phyloP scores from a whole-genome alignment of 2,888 invertebrate species.

The Limnephilus auricula region DNA sequence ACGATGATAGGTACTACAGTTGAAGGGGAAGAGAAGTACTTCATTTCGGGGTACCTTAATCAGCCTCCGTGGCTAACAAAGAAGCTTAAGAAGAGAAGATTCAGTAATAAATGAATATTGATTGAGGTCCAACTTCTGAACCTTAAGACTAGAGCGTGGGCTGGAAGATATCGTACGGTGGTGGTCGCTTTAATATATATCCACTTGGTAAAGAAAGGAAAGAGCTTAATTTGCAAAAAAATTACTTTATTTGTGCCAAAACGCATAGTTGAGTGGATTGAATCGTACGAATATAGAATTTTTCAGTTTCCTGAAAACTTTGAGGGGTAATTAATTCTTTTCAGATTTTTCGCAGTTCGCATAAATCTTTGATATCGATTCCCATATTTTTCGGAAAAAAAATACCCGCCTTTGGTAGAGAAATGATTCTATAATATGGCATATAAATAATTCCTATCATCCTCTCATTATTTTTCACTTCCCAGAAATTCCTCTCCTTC shows the following conservation, averaged over 20 bases:
- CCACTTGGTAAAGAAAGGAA: neutral
- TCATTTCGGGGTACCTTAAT: neutral
- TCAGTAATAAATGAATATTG: slow-evolving; percentile 27
- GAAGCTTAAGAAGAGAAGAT: neutral
- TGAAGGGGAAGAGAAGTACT: neutral
- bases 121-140: slow-evolving; percentile 7
- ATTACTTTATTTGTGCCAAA: neutral
- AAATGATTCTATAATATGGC: no score
- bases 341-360: no score
- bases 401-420: no score
- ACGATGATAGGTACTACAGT: neutral
- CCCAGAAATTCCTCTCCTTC: no score
- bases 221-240: neutral
- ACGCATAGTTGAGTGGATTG: no score
- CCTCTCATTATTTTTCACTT: no score
- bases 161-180: neutral
- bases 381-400: no score
- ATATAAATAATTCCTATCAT: no score
- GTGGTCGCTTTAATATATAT: neutral
- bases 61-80: slow-evolving; percentile 24
- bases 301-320: no score
- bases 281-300: no score
- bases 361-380: no score
- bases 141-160: neutral
- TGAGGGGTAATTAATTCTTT: no score